phyloP scores from a whole-genome alignment of 2,113 vertebrate species.

The Rhinogobius similis region DNA sequence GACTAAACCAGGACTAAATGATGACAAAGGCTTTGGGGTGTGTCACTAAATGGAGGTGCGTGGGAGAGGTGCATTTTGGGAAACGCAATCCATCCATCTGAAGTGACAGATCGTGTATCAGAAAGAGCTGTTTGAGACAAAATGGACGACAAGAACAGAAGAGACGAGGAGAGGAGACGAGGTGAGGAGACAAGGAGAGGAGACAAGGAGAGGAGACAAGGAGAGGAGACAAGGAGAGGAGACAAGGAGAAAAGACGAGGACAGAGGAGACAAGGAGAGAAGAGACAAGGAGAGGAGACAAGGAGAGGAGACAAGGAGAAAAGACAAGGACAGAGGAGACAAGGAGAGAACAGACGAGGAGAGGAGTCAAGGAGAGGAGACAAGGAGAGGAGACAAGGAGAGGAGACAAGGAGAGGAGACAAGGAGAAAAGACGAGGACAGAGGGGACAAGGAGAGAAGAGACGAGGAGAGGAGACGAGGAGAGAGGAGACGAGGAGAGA shows the following conservation, averaged over 20 bases:
- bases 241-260: background rate
- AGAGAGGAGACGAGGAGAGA: background rate
- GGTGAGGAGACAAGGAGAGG: background rate
- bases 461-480: background rate
- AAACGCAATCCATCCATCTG: background rate
- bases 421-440: background rate
- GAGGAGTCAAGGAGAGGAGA: background rate
- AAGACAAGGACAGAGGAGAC: too few species aligned
- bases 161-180: background rate
- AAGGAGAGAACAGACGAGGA: background rate
- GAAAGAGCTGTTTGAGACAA: background rate
- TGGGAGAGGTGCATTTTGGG: conserved; percentile 3
- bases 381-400: background rate
- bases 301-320: background rate
- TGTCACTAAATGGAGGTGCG: background rate
- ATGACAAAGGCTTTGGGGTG: background rate
- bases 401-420: background rate
- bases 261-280: too few species aligned
- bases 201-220: too few species aligned
- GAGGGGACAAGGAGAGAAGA: background rate
- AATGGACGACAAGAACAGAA: background rate
- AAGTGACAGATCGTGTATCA: background rate
- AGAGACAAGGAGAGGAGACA: background rate
- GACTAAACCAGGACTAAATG: background rate
- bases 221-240: background rate